These are phyloP conservation scores for Parnassius apollo DNA, from an alignment of 2,888 invertebrate genomes.

Conservation along the genomic window DNA sequence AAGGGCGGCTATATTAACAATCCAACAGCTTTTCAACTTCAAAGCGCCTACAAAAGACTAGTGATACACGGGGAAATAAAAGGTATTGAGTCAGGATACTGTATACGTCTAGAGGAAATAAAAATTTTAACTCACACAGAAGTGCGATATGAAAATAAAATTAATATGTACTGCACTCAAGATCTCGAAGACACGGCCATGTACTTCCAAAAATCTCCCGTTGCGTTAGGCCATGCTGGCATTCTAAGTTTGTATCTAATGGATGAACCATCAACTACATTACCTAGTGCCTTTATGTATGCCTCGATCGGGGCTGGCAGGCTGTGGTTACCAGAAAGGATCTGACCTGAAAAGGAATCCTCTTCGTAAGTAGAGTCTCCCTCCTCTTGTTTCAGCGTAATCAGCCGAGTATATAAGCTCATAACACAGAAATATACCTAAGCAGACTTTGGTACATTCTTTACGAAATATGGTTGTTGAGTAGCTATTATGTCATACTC, in stretches of 20 bases:
- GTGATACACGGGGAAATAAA: too few relatives aligned
- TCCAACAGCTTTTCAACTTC: too few relatives aligned
- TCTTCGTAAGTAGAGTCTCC: not conserved
- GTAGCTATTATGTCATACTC: not conserved
- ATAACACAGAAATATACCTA: not conserved
- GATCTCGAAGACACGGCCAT: not conserved
- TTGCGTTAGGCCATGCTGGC: not conserved
- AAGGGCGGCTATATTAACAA: too few relatives aligned
- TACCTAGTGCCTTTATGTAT: not conserved
- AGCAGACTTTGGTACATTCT: not conserved
- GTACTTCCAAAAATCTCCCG: not conserved
- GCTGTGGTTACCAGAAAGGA: not conserved
- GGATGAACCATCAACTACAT: not conserved
- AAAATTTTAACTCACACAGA: too few relatives aligned
- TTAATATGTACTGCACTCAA: too few relatives aligned
- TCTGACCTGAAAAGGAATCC: not conserved
- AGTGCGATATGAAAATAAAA: too few relatives aligned
- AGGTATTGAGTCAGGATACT: too few relatives aligned
- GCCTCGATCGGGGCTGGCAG: not conserved
- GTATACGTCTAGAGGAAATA: too few relatives aligned
- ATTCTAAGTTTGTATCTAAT: not conserved
- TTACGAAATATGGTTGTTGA: not conserved
- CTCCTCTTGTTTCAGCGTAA: not conserved
- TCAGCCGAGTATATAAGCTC: constrained; percentile 1
- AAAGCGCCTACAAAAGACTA: too few relatives aligned